Base-by-base conservation (phyloP, 2,113 vertebrate species). In the Condylura cristata region DNA sequence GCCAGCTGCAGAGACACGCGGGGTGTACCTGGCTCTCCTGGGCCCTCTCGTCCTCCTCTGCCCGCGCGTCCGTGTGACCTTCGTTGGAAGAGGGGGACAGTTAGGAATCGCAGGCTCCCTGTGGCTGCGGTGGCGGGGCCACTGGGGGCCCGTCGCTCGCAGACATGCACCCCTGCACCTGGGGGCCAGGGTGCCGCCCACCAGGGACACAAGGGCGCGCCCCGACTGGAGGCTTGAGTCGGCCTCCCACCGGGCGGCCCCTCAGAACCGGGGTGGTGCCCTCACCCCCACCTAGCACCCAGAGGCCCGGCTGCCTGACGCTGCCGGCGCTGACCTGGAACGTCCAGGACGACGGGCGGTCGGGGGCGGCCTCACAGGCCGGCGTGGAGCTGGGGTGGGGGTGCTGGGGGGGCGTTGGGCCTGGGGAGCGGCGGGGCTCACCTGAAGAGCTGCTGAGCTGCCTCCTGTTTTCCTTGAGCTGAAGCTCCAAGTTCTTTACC, bases 11-110 rank as follows among this genome's bases (percentile, higher is more conserved):
- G n/a, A n/a, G n/a, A n/a, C n/a, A n/a, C n/a, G n/a, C n/a, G n/a
- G n/a, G n/a, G n/a, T n/a, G n/a, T n/a, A 99, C 99, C 99, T 99
- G 99, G 96, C 98, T 98, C 95, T 99, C 99, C 74, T 99, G 98
- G 71, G 98, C 98, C 92, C 98, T 98, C 30, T 99, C 99, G 22
- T 99, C 99, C 74, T 98, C 98, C 92, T 98, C 98, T 89, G 98
- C 96, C 68, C 98, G 97, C 85, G 98, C 98, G 89, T 98, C 96
- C 85, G 98, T 96, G 96, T 99, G 98, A 97, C 98, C 99, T 99
- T 95, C 60, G 86, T 46, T 91, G 76, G 8, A 30, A 92, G 58
- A 65, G 39, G 7, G 22, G 1, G 1, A 5, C 24, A 34, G 34
- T 0, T 0, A 63, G 18, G 80, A 32, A 56, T 12, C 12, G 1